Evolutionary conservation across 2,888 invertebrate genomes (phyloP), one percentile per base, ranked within the genome.

Genomic region (Nipponacmea schrenckii): DNA sequence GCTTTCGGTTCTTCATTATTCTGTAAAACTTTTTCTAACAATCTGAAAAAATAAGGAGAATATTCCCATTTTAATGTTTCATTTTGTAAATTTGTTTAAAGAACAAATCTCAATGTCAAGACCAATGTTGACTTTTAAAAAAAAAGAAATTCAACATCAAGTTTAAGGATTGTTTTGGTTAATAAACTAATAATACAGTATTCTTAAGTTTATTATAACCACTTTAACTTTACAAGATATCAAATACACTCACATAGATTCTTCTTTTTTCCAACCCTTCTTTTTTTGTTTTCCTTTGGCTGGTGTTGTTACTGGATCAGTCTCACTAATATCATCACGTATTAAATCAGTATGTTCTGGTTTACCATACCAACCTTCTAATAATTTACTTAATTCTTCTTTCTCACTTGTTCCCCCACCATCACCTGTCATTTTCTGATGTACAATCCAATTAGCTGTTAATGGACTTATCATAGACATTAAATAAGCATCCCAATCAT

Each of bases 401-500:
- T 82, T 81, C 27, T 82, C 78, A 26, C 80, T 75, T 14, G 63
- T 67, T 31, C 78, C 71, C 17, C 77, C 79, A 39, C 77, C 73
- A 27, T 74, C 71, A 10, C 48, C 67, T 10, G 74, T 64, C 67
- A 83, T 83, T 46, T 79, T 79, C 68, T 85, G 80, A 71, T 85
- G 81, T 1, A 87, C 87, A 50, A 88, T 81, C 87, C 86, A 88
- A 64, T 84, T 82, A n/a, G 89, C 88, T n/a, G 88, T 88, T 63
- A 82, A 78, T 39, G 83, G 73, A 75, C 86, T 86, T 46, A 89
- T 69, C 46, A 82, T 77, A 5, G 87, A 84, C 79, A 89, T 77
- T n/a, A 88, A 74, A 76, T 83, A 85, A 12, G 86, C 82, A 77
- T 89, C 89, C 88, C 88, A 88, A 45, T 85, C 83, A 74, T 79